Evolutionary conservation across 2,797 vertebrate species (phyloP), one percentile per base, ranked within the genome.

Genomic region (Chrysocyon brachyurus): DNA sequence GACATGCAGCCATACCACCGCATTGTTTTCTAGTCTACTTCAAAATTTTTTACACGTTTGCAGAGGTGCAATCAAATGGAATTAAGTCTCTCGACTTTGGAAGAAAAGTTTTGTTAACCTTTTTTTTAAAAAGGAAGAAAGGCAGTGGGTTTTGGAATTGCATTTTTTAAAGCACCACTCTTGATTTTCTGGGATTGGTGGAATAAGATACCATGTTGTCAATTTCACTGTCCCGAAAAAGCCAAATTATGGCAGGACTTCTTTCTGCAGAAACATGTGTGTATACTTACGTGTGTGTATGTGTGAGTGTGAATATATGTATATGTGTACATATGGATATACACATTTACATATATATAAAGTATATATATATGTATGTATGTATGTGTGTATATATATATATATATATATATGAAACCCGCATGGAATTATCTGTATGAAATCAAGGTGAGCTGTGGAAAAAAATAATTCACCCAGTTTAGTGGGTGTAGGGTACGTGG

Each of bases 11-110:
- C 75, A 1, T 40, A 5, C 14, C 85, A 0, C 12, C 96, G 90
- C 91, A 11, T 97, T 46, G 75, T 88, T 98, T 98, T 97, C 96
- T 98, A 97, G 93, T 98, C 98, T 95, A 96, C 96, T 97, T 91
- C 97, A 79, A 59, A 86, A 79, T 98, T 98, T 98, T 98, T 92
- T 96, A 98, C 91, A 46, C 95, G 95, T 98, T 98, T 98, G 98
- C 98, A 97, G 98, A 98, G 98, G 98, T 97, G 98, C 98, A 97
- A 97, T 98, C 98, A 98, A 97, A 98, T 97, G 98, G 97, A 97
- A 82, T 96, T 63, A 97, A 98, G 96, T 98, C 98, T 98, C 98
- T 96, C 95, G 4, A 96, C 97, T 98, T 98, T 36, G 97, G 98
- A 98, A 98, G 97, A 91, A 49, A 98, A 83, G 97, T 98, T 98